These are phyloP conservation scores for Corythaeola cristata DNA, from an alignment of 2,113 vertebrate genomes.

Conservation along the genomic window DNA sequence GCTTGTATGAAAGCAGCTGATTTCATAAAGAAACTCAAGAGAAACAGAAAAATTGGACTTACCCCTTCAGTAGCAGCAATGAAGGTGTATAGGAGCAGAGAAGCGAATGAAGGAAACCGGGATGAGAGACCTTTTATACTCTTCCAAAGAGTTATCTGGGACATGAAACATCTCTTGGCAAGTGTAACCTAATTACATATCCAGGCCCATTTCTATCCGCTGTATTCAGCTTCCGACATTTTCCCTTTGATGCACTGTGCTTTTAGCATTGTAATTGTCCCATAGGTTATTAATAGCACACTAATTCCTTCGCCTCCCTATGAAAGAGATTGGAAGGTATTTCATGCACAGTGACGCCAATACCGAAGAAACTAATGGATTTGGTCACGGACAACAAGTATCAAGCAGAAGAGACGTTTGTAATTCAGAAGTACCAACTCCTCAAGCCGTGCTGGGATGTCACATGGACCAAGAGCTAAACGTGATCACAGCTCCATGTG, in stretches of 20 bases:
- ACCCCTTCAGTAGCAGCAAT: background rate
- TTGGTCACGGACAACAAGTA: background rate
- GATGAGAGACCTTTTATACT: constrained; percentile 46
- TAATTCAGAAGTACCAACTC: background rate
- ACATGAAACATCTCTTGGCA: constrained; percentile 43
- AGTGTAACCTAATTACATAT: constrained; percentile 52
- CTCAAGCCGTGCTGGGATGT: background rate
- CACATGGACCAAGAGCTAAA: background rate
- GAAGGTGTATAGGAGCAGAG: background rate
- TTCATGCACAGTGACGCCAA: background rate
- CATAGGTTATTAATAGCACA: constrained; percentile 24
- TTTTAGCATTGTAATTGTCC: constrained; percentile 23
- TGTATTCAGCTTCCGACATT: constrained; percentile 38
- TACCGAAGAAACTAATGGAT: background rate
- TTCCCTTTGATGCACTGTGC: constrained; percentile 48
- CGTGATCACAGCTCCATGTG: background rate
- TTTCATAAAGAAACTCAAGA: background rate
- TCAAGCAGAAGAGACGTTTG: background rate
- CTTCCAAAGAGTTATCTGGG: constrained; percentile 30
- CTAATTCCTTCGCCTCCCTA: background rate
- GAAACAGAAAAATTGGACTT: background rate
- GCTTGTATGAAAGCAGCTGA: background rate
- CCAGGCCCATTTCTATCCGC: constrained; percentile 33
- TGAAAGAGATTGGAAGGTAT: constrained; percentile 60
- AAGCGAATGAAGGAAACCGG: background rate